Evolutionary conservation across 2,797 vertebrate species (phyloP).

Genomic region (Oreortyx pictus): DNA sequence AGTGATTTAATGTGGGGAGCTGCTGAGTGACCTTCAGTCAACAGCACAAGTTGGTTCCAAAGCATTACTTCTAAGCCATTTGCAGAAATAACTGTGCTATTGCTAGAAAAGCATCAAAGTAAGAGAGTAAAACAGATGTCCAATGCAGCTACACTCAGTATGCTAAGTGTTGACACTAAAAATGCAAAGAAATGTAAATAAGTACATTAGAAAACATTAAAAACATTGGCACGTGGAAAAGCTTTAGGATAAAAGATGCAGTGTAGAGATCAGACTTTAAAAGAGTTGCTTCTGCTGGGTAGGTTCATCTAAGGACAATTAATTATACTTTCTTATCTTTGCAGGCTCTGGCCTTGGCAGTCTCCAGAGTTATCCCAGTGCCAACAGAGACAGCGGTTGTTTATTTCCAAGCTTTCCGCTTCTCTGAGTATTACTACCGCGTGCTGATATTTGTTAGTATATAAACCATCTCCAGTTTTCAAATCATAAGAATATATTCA

Average conservation of each 20-base stretch:
- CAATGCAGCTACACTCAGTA: fast-evolving
- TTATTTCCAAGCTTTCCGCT: conserved; percentile 62
- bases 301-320: conserved; percentile 72
- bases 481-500: conserved; percentile 31
- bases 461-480: background rate
- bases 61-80: background rate
- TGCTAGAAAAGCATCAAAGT: background rate
- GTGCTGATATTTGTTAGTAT: conserved; percentile 41
- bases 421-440: conserved; percentile 46
- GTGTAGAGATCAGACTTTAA: background rate
- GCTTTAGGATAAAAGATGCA: background rate
- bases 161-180: background rate
- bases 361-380: conserved; percentile 63
- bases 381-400: conserved; percentile 57
- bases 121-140: background rate
- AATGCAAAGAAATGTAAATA: background rate
- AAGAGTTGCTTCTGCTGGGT: conserved; percentile 8
- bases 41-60: background rate
- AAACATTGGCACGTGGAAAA: background rate
- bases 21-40: background rate
- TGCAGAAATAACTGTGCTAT: background rate
- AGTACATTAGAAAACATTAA: background rate
- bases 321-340: conserved; percentile 66
- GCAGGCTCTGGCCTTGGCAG: conserved; percentile 58
- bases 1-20: background rate